These are phyloP conservation scores for Bothrops jararaca DNA, from an alignment of 2,113 vertebrate genomes.

Conservation along the genomic window DNA sequence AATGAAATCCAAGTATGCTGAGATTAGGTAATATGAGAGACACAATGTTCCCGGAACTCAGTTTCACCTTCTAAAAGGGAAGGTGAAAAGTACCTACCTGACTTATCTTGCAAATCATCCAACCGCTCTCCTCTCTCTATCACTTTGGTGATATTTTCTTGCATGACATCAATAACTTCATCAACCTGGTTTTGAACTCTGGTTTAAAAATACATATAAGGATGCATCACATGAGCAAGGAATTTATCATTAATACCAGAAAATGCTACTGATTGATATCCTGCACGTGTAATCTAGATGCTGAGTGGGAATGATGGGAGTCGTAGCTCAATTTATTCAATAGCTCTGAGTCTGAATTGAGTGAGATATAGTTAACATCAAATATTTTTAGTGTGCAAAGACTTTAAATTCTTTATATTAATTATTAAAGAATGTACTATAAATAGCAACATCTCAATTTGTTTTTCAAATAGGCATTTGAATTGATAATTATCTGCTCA, in stretches of 20 bases:
- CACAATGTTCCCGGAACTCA: not conserved
- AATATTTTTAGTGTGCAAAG: not conserved
- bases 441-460: not conserved
- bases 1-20: not conserved
- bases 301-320: not conserved
- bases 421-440: not conserved
- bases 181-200: constrained; percentile 98
- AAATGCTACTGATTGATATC: not conserved
- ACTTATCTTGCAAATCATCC: constrained; percentile 97
- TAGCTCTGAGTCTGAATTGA: not conserved
- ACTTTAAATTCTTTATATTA: not conserved
- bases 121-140: constrained; percentile 95
- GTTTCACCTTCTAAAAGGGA: not conserved
- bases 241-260: not conserved
- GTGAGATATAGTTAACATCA: not conserved
- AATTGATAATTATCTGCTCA: not conserved
- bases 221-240: not conserved
- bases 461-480: not conserved
- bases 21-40: not conserved
- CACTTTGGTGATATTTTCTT: constrained; percentile 99
- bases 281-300: not conserved
- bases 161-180: constrained; percentile 98
- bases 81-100: constrained; percentile 72
- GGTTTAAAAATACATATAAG: constrained; percentile 31
- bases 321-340: not conserved